Evolutionary conservation across 2,888 invertebrate genomes (phyloP).

Genomic region (Melitaea athalia): DNA sequence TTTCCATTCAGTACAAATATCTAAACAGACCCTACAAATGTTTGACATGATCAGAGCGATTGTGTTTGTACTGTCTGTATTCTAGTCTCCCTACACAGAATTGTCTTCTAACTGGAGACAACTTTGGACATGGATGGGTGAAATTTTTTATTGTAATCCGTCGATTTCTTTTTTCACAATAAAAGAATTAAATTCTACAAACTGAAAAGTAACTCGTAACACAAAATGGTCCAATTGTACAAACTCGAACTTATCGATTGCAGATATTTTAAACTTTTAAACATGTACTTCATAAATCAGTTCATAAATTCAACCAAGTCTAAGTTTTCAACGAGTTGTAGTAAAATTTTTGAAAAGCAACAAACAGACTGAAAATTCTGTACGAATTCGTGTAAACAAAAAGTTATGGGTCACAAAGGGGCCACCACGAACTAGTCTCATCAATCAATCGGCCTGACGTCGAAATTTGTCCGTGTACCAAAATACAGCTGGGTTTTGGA

Average conservation of each 20-base stretch:
- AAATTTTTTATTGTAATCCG: too few species aligned
- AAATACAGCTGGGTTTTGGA: conserved; percentile 23
- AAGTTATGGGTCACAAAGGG: conserved; percentile 57
- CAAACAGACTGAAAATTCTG: conserved; percentile 32
- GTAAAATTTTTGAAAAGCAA: conserved; percentile 28
- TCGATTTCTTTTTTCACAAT: too few species aligned
- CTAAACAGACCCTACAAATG: too few species aligned
- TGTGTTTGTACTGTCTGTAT: too few species aligned
- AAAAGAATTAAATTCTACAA: neutral
- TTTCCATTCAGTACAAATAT: too few species aligned
- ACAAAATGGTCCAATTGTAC: neutral
- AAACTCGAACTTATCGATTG: neutral
- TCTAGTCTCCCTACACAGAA: too few species aligned
- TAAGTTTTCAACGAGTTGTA: conserved; percentile 30
- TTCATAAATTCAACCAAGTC: neutral
- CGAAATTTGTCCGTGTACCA: conserved; percentile 47
- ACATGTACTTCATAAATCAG: neutral
- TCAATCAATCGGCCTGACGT: conserved; percentile 62
- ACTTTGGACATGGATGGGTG: too few species aligned
- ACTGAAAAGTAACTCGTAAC: neutral
- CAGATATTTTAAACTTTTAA: neutral
- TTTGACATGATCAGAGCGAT: too few species aligned
- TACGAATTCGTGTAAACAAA: conserved; percentile 55
- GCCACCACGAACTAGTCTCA: conserved; percentile 51
- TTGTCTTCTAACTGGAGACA: too few species aligned